Evolutionary conservation across 2,113 vertebrate genomes (phyloP), one percentile per base, ranked within the genome.

Genomic region (Lepisosteus oculatus): DNA sequence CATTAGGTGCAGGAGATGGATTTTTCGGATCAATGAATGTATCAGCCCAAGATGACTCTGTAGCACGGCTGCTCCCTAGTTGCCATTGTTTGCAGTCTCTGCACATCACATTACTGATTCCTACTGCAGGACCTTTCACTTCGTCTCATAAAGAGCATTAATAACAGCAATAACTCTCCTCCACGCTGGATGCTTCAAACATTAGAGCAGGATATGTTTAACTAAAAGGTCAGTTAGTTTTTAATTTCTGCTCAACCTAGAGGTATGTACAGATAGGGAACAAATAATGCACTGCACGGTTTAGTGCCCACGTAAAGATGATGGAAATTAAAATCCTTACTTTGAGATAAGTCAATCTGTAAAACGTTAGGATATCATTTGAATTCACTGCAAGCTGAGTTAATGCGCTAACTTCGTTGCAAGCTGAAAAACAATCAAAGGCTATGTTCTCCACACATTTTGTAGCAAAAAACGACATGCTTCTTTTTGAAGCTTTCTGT

Each of bases 71-170:
- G 56, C 56, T 59, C 56, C 56, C 56, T 13, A 59, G n/a, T 4
- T n/a, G 11, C 11, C 56, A 13, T n/a, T 4, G 11, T 59, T 59
- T 59, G n/a, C 56, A 59, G 56, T 59, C 56, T n/a, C 56, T 13
- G 47, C 47, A 51, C 47, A 51, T 51, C 47, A 51, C 47, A 51
- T 51, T 51, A 51, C 47, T 51, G 47, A 51, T 67, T 67, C 65
- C 62, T 17, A 4, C 68, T 41, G 54, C 65, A 47, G 43, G 73
- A 78, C 76, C 72, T 74, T 62, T 69, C 64, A 43, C 63, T 62
- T 69, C 17, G 41, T 55, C 29, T 66, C 66, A 62, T 74, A 67
- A 74, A 68, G 65, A 74, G 51, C 72, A 74, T 74, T 74, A 74
- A 71, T 67, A 73, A 64, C 56, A 15, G 15, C 57, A 61, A 55